Evolutionary conservation across 2,888 invertebrate species (phyloP).

Genomic region (Heteropelma amictum): DNA sequence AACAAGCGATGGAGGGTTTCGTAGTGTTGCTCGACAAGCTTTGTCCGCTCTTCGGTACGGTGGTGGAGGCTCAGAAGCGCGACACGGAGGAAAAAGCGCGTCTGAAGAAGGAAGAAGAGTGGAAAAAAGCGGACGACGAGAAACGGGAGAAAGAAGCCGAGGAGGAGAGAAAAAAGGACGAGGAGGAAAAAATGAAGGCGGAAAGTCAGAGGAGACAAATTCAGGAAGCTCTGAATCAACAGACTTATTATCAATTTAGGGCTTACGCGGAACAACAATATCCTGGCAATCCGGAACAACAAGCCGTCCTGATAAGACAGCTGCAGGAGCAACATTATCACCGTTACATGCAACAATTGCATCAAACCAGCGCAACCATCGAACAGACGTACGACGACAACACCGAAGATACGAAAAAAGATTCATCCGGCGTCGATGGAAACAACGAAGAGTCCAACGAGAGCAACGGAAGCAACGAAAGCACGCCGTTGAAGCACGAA

Average conservation of each 20-base stretch:
- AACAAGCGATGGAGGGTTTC: constrained; percentile 95
- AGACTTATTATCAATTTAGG: constrained; percentile 93
- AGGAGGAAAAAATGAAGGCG: constrained; percentile 83
- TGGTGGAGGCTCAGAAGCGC: constrained; percentile 93
- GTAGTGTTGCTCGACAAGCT: constrained; percentile 90
- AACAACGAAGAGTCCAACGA: constrained; percentile 72
- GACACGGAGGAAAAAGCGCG: constrained; percentile 90
- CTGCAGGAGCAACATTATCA: constrained; percentile 99
- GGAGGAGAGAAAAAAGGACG: constrained; percentile 79
- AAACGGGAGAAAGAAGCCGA: constrained; percentile 80
- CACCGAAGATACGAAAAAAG: constrained; percentile 60
- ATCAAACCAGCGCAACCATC: constrained; percentile 76
- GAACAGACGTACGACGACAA: constrained; percentile 63
- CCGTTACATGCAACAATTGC: constrained; percentile 98
- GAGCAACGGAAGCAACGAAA: constrained; percentile 67
- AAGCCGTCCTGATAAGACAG: constrained; percentile 94
- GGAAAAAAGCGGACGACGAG: constrained; percentile 80
- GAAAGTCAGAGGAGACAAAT: constrained; percentile 88
- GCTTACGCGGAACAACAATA: constrained; percentile 97
- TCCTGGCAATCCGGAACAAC: constrained; percentile 91
- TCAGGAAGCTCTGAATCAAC: constrained; percentile 97
- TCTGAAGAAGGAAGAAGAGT: constrained; percentile 81
- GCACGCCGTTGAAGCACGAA: constrained; percentile 62
- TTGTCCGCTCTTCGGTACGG: constrained; percentile 94
- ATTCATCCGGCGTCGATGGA: constrained; percentile 55